Evolutionary conservation across 1,140 invertebrate species (phyloP).

Genomic region (Caenorhabditis tropicalis): DNA sequence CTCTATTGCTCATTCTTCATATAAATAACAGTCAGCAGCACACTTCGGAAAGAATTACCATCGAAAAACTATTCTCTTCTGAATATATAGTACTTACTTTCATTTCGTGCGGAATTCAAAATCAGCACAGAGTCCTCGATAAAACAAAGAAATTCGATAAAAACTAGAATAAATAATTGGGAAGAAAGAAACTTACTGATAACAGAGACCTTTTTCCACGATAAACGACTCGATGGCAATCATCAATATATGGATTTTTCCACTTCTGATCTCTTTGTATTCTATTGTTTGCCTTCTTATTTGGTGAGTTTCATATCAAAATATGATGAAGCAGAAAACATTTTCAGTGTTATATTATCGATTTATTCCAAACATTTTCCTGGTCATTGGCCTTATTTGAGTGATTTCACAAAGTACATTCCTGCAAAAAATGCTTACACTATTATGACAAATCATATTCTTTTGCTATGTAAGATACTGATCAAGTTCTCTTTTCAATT

Average conservation of each 20-base stretch:
- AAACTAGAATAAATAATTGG: neutral
- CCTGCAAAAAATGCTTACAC: conserved; percentile 22
- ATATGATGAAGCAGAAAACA: neutral
- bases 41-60: no score
- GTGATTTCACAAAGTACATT: conserved; percentile 15
- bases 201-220: neutral
- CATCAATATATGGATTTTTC: conserved; percentile 42
- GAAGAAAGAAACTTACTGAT: conserved; percentile 7
- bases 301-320: neutral
- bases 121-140: neutral
- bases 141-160: neutral
- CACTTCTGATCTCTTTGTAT: conserved; percentile 10
- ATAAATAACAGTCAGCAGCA: no score
- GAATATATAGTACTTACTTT: no score
- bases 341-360: conserved; percentile 11
- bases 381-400: conserved; percentile 22
- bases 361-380: conserved; percentile 25
- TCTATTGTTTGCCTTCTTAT: conserved; percentile 7
- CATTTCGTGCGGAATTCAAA: neutral
- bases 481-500: neutral
- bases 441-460: conserved; percentile 38
- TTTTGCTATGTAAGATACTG: neutral
- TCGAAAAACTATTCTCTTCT: no score
- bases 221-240: conserved; percentile 18
- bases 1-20: no score